Evolutionary conservation across 1,140 invertebrate species (phyloP), one percentile per base, ranked within the genome.

Genomic region (Bombus turneri): DNA sequence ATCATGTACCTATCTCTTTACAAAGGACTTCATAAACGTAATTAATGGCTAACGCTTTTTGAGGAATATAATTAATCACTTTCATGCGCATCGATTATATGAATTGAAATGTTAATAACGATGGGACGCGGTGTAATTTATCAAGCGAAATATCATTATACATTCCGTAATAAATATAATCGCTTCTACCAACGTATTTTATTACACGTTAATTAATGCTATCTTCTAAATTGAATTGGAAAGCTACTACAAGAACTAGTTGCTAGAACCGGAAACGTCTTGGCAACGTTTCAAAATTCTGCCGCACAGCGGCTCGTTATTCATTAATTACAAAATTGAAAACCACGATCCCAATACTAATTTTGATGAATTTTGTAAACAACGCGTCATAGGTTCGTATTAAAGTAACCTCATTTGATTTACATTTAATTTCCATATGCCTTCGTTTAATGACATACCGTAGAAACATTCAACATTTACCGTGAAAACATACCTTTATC

Each of bases 291-390:
- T 84, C 83, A 84, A 78, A 47, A 28, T 79, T n/a, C 22, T 39
- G 25, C 39, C 68, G 57, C 53, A 59, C 34, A 68, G 64, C 34
- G 37, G 22, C 62, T 66, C 62, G 76, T 84, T 69, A 84, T 62
- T 80, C 37, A 31, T 84, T 84, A 84, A 80, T 84, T 80, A 80
- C 39, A 39, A 53, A 79, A 80, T 84, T 84, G 83, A 78, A 80
- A 79, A 72, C 57, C 83, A 3, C 53, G 9, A 34, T 43, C 0
- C 37, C 68, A 31, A 59, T 79, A 84, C 64, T 80, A 84, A 84
- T 72, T 80, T 71, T 31, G 76, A 84, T 84, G 22, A 72, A 84
- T 72, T 84, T 80, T n/a, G 25, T 22, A 31, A 80, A 59, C 34
- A 62, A 31, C 31, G 1, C 74, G n/a, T 41, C 74, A 47, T 39